Evolutionary conservation across 2,113 vertebrate species (phyloP), one percentile per base, ranked within the genome.

Genomic region (Acrocephalus kingi): DNA sequence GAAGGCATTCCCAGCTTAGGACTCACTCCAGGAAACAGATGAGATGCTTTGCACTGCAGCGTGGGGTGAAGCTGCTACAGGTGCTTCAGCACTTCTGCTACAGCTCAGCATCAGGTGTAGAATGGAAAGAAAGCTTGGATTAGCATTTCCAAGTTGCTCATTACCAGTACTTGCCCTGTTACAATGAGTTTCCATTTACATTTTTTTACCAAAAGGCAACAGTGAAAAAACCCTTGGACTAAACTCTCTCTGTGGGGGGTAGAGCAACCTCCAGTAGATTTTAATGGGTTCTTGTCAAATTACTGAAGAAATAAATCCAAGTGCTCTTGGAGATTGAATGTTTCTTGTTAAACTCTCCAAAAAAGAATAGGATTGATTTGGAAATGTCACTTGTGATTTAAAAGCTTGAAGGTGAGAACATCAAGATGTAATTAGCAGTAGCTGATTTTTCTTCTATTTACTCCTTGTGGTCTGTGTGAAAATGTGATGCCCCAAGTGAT

Each of bases 331-430:
- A 73, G 73, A 90, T 71, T 27, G 48, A 85, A 73, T 58, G 67
- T 94, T 94, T 96, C 86, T 84, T 90, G 62, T 88, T 90, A 93
- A 94, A 95, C 67, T 95, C 93, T 96, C 90, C 25, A 63, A 56
- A 80, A 95, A 92, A 86, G 90, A 96, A 78, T 78, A 85, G 84
- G 84, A 94, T 92, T 95, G 91, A 93, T 94, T 92, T 86, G 63
- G 84, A 95, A 93, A 85, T 93, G 94, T 92, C 84, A 81, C 56
- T 78, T 75, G 80, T 89, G 89, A 93, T 88, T 93, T 84, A 84
- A 90, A 88, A 89, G 73, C 85, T 91, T 55, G 62, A 69, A 77
- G 76, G 89, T 89, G 75, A 88, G 84, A 61, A 58, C 4, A 0
- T 35, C 1, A 13, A 24, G 74, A 43, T 90, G 41, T 71, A 81